A percentile compares a stretch with the other conserved stretches of the same genome.
These are phyloP conservation scores for Gymnoscelis rufifasciata DNA, from an alignment of 2,888 invertebrate species.

Conservation along the genomic window DNA sequence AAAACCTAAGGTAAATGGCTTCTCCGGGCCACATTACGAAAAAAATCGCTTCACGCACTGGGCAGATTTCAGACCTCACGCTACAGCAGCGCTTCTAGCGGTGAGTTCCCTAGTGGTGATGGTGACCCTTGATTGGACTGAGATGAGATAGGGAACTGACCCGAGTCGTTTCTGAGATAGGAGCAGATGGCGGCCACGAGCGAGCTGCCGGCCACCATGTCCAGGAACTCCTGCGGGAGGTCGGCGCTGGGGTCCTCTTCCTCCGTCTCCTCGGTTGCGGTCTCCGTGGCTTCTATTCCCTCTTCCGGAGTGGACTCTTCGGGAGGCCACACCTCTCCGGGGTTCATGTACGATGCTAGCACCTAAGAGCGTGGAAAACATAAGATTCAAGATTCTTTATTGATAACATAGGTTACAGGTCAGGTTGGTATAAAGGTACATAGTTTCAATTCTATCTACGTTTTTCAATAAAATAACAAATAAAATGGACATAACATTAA, in stretches of 20 bases:
- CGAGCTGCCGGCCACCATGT: slow-evolving; percentile 89
- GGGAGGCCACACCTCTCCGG: slow-evolving; percentile 79
- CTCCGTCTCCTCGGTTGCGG: slow-evolving; percentile 39
- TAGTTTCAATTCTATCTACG: too few species aligned
- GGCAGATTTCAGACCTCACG: too few species aligned
- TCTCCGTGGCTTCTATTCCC: slow-evolving; percentile 28
- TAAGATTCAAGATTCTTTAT: neutral
- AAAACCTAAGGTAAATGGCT: too few species aligned
- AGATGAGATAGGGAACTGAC: too few species aligned
- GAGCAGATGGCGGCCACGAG: slow-evolving; percentile 92
- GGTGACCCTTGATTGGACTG: too few species aligned
- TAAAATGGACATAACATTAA: too few species aligned
- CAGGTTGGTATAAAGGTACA: too few species aligned
- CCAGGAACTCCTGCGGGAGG: slow-evolving; percentile 85
- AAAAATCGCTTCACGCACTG: too few species aligned
- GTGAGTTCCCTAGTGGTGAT: too few species aligned
- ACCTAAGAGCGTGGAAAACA: slow-evolving; percentile 70
- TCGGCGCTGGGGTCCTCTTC: slow-evolving; percentile 45
- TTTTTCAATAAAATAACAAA: too few species aligned
- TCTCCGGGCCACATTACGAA: too few species aligned
- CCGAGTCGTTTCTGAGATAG: slow-evolving; percentile 94
- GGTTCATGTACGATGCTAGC: slow-evolving; percentile 92
- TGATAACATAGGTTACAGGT: neutral
- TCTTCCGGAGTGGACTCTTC: slow-evolving; percentile 66
- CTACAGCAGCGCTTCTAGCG: too few species aligned